Conservation (phyloP, 2,113 vertebrate species). For the Colinus virginianus region DNA sequence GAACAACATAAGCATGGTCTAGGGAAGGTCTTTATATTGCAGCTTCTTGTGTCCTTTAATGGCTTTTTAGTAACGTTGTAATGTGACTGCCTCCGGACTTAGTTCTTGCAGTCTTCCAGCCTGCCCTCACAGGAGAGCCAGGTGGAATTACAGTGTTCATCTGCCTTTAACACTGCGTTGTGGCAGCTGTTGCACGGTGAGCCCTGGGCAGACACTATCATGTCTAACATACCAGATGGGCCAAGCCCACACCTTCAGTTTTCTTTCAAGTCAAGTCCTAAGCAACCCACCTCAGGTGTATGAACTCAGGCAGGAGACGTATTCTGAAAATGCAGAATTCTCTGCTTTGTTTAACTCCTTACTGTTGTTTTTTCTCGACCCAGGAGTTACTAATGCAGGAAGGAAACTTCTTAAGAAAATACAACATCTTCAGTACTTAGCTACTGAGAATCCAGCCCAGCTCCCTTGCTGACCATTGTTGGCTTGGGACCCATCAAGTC, state of each 20-base stretch:
- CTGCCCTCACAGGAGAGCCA: neutral
- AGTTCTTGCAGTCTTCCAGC: neutral
- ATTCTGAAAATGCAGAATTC: neutral
- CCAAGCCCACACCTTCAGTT: neutral
- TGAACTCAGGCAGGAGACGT: neutral
- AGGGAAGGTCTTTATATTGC: neutral
- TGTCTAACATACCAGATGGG: neutral
- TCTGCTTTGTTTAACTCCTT: neutral
- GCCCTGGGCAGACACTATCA: neutral
- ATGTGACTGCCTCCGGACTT: neutral
- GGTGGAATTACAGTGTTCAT: neutral
- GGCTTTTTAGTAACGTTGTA: neutral
- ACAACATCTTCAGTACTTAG: neutral
- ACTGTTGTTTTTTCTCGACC: neutral
- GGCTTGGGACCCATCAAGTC: neutral
- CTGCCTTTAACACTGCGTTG: fast-evolving
- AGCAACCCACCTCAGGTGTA: neutral
- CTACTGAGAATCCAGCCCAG: neutral
- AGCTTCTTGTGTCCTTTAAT: neutral
- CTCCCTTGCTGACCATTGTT: neutral
- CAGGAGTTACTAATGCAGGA: neutral
- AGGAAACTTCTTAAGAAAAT: neutral
- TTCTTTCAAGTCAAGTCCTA: neutral
- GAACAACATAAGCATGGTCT: neutral
- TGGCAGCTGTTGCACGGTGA: neutral